Evolutionary conservation across 2,113 vertebrate species (phyloP).

Genomic region (Odocoileus hemionus): DNA sequence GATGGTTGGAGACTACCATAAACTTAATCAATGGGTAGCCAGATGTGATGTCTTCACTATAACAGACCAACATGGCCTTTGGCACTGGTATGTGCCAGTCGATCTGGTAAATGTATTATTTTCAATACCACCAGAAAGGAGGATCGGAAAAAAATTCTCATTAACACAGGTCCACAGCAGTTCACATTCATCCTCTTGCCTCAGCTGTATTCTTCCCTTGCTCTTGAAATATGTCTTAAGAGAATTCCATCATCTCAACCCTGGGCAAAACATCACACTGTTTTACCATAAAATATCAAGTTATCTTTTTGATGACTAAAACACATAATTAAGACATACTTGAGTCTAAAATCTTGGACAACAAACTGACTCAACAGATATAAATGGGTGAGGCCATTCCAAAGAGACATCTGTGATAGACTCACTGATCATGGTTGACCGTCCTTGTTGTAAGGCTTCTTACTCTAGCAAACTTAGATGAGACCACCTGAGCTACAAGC

Average conservation of each 20-base stretch:
- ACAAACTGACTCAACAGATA: background rate
- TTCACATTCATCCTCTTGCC: background rate
- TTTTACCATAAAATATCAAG: background rate
- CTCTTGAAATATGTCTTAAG: background rate
- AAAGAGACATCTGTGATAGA: background rate
- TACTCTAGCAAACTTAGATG: background rate
- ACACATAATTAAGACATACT: background rate
- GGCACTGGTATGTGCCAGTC: background rate
- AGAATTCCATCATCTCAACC: background rate
- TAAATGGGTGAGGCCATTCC: background rate
- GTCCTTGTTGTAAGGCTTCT: background rate
- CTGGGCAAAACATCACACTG: background rate
- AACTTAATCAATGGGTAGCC: background rate
- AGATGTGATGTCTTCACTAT: background rate
- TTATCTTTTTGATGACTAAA: background rate
- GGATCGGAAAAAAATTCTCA: background rate
- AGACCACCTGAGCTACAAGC: background rate
- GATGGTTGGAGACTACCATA: background rate
- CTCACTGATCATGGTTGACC: background rate
- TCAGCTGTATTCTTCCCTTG: background rate
- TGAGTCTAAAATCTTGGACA: background rate
- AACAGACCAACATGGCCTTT: background rate
- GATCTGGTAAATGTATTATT: background rate
- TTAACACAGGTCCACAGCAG: background rate
- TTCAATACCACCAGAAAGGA: background rate